A percentile compares a stretch with the other conserved stretches of the same genome.
Conservation (phyloP, 2,888 invertebrate genomes). For the Acleris emargana region DNA sequence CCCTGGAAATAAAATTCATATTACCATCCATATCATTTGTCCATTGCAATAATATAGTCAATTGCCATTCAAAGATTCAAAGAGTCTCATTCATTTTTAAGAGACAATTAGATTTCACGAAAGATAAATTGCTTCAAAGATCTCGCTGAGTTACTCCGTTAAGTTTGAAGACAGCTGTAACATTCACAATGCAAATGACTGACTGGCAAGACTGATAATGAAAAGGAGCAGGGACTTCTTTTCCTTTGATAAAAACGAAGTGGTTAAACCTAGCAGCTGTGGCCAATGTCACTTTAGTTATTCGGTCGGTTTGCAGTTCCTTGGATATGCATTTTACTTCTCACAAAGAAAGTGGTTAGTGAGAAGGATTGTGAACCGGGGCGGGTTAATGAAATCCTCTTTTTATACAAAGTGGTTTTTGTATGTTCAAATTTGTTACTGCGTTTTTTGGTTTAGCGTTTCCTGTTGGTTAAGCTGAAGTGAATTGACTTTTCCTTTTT, state of each 20-base stretch:
- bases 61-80: too few relatives aligned
- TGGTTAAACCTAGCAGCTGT: slow-evolving; percentile 64
- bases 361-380: slow-evolving; percentile 10
- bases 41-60: too few relatives aligned
- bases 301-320: slow-evolving; percentile 54
- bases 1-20: too few relatives aligned
- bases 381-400: neutral
- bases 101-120: neutral
- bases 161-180: slow-evolving; percentile 51
- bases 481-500: too few relatives aligned
- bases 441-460: too few relatives aligned
- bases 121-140: neutral
- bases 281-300: slow-evolving; percentile 64
- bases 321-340: slow-evolving; percentile 64
- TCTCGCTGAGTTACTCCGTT: neutral
- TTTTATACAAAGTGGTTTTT: neutral
- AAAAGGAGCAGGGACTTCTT: slow-evolving; percentile 56
- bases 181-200: slow-evolving; percentile 65
- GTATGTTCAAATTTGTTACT: too few relatives aligned
- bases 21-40: too few relatives aligned
- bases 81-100: neutral
- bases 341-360: slow-evolving; percentile 51
- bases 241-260: slow-evolving; percentile 67
- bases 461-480: too few relatives aligned
- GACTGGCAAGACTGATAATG: slow-evolving; percentile 59